Evolutionary conservation across 2,113 vertebrate genomes (phyloP), one percentile per base, ranked within the genome.

Genomic region (Oryzias melastigma): DNA sequence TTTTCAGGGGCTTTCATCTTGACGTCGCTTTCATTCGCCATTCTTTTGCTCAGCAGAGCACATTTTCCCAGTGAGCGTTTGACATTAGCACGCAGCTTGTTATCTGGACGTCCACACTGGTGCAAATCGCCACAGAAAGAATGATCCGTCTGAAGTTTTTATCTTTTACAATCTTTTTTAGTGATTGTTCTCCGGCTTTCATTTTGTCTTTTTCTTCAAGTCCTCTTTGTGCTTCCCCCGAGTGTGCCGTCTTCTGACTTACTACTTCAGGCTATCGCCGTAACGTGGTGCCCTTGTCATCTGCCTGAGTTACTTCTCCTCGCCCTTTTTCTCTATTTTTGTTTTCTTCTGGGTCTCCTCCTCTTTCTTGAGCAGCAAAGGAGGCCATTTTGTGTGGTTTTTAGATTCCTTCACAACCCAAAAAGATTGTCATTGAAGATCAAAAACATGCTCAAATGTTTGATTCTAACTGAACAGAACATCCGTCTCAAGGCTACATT

Each of bases 1-100:
- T 58, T 8, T 43, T 60, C 62, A 24, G 25, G 20, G 8, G 65
- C 77, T 84, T 83, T 85, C 75, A 84, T 84, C 79, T 80, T 7
- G 19, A 68, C 19, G 62, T 63, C 22, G 67, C 77, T 83, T 83
- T 84, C 64, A 76, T 84, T 78, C 81, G 68, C 67, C 24, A 41
- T 55, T 70, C 79, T 65, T 22, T 65, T 44, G 51, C 67, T 79
- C 71, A 19, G 65, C 64, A 5, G 61, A 51, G 52, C 70, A 52
- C 70, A 27, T 75, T 78, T 76, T 62, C 71, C 55, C 64, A 51
- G 70, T 65, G 43, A 52, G 70, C 70, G 65, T 80, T 70, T 55
- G 68, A 65, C 63, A 80, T 77, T 60, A 69, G 79, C 64, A 10
- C 65, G 20, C 56, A 18, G 54, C 60, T 61, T 67, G 73, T 83